Conservation (phyloP, 2,797 vertebrate species). For the Pristis pectinata region DNA sequence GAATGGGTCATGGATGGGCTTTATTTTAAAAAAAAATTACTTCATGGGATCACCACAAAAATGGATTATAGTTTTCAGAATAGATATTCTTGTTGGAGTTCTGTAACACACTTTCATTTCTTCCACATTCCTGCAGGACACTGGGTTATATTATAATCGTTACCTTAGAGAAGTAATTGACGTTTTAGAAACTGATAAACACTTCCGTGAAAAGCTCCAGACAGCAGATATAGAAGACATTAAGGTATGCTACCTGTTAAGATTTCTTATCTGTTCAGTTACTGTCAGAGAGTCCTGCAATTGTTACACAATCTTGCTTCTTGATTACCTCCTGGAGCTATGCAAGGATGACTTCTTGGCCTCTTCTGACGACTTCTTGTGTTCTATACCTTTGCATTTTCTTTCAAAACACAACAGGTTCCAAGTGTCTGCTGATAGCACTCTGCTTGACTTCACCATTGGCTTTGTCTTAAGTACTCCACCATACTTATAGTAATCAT, state of each 20-base stretch:
- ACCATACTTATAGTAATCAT: background rate
- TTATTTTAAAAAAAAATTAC: background rate
- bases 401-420: background rate
- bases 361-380: background rate
- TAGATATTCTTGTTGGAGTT: background rate
- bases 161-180: constrained; percentile 97
- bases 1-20: background rate
- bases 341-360: background rate
- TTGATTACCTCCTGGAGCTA: background rate
- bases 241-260: constrained; percentile 66
- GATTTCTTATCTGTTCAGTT: background rate
- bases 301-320: background rate
- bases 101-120: background rate
- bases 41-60: background rate
- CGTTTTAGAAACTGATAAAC: constrained; percentile 91
- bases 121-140: constrained; percentile 66
- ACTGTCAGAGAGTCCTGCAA: background rate
- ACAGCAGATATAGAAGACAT: constrained; percentile 95
- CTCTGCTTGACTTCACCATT: background rate
- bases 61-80: background rate
- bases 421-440: background rate
- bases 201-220: constrained; percentile 97
- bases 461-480: background rate
- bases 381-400: background rate
- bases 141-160: constrained; percentile 92